Base-by-base conservation (phyloP, 2,797 vertebrate species). In the Lophotriccus pileatus region DNA sequence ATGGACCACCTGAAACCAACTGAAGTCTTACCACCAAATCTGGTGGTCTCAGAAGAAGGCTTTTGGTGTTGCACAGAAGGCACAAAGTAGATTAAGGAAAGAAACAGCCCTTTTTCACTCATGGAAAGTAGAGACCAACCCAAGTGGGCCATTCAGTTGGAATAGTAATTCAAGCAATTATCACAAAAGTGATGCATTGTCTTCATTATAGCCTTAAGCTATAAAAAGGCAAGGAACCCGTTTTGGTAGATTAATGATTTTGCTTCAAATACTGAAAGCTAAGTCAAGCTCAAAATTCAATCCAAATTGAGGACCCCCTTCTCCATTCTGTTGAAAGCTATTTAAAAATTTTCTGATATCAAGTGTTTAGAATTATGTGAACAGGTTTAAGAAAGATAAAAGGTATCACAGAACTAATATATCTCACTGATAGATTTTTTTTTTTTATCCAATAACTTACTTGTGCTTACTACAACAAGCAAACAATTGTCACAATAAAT, bases 81-180 rank as follows among this genome's bases (percentile, higher is more conserved):
- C 78, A 95, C 69, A 86, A 96, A 89, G 64, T 52, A 96, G 83
- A 90, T 58, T 93, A 92, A 79, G 73, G 80, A 52, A 92, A 95
- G 74, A 96, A 96, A 88, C 43, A 41, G 89, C 93, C 56, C 85
- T 84, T 97, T 97, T 94, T 95, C 88, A 96, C 80, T 53, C 85
- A 90, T 62, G 21, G 92, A 93, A 97, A 97, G 95, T 74, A 90
- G 87, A 94, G 70, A 96, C 89, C 85, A 96, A 84, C 94, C 94
- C 96, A 96, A 96, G 95, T 89, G 96, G 83, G 91, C 89, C 91
- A 97, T 97, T 97, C 96, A 90, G 39, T 93, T 21, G 37, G 88
- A 97, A 97, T 7, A 97, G 97, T 97, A 98, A 97, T 97, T 98
- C 97, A 98, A 97, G 95, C 94, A 97, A 97, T 98, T 98, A 98